Conservation (phyloP, 2,113 vertebrate genomes). For the Platysteira castanea region DNA sequence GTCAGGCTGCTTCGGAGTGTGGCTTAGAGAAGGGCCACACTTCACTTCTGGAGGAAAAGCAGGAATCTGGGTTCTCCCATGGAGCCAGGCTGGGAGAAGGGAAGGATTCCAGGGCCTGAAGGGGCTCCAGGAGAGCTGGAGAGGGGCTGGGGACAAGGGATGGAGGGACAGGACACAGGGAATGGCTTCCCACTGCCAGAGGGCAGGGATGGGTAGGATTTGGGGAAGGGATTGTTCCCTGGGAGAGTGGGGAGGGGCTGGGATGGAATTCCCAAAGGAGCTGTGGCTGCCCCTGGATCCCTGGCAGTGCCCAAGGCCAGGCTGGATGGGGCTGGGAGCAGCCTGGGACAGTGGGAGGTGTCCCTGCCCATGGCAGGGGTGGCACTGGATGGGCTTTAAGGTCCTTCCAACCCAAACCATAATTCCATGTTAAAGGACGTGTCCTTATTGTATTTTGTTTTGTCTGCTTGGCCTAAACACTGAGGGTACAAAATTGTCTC, state of each 20-base stretch:
- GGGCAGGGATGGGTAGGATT: rapidly evolving
- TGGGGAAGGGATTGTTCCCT: background rate
- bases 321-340: background rate
- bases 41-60: background rate
- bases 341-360: background rate
- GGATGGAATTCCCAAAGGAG: background rate
- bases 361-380: background rate
- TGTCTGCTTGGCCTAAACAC: background rate
- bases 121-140: background rate
- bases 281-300: background rate
- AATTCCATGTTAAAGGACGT: background rate
- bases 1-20: background rate
- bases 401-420: background rate
- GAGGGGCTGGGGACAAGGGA: background rate
- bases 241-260: background rate
- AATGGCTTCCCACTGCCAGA: background rate
- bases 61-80: rapidly evolving
- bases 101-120: rapidly evolving
- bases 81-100: background rate
- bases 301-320: background rate
- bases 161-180: background rate
- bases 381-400: rapidly evolving
- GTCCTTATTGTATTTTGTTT: background rate
- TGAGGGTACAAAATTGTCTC: background rate
- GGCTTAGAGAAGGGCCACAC: background rate